Evolutionary conservation across 2,888 invertebrate genomes (phyloP), one percentile per base, ranked within the genome.

Genomic region (Athetis lepigone): DNA sequence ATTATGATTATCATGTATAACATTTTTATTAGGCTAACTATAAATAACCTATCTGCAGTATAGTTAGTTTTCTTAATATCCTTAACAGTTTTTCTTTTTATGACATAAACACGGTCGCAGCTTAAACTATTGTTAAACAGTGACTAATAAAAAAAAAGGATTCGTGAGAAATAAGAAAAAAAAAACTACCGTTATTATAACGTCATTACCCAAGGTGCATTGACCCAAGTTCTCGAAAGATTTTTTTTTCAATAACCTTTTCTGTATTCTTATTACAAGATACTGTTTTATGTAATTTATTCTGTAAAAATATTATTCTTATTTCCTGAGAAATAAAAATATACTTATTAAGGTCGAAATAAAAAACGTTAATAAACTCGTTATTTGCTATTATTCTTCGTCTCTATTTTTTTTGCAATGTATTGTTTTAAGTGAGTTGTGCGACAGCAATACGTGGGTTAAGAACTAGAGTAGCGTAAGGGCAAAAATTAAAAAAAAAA

Each of bases 131-230:
- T 33, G 33, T 33, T n/a, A 33, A 29, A 47, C 25, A 29, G 37
- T 4, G 1, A 2, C 9, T 11, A n/a, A 2, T 8, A 5, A 7
- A 1, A 5, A 29, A 47, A 42, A 61, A 16, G 25, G 21, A 9
- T n/a, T 36, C 8, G 18, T 16, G 2, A 25, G 1, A 39, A 46
- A 27, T 16, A 33, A 4, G 0, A 2, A 19, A 27, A 37, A 33
- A 49, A 11, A 5, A n/a, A n/a, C n/a, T n/a, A 0, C 21, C 25
- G 21, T 67, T 65, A 55, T 47, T 36, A 33, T 70, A 39, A 63
- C 49, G 55, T 64, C 56, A 68, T n/a, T n/a, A n/a, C n/a, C n/a
- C 0, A 19, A 55, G 13, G 71, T 49, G 37, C 64, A 50, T 11
- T 68, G 49, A 64, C 39, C 19, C 39, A 27, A 7, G 27, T 36